phyloP scores from a whole-genome alignment of 1,140 invertebrate species.

The Achroia grisella region DNA sequence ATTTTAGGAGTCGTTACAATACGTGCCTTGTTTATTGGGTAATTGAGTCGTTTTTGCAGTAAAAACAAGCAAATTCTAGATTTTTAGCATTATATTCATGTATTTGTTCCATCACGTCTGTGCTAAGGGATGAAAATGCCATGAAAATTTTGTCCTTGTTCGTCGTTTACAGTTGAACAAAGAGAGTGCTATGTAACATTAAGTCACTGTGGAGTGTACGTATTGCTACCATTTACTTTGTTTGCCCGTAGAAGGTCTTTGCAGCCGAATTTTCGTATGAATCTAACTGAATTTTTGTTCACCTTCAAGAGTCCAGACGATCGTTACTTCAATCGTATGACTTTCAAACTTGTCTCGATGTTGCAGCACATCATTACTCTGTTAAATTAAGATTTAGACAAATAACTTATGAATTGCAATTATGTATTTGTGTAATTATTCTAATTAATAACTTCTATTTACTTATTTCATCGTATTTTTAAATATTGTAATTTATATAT shows the following conservation, averaged over 20 bases:
- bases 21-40: conserved; percentile 34
- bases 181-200: conserved; percentile 40
- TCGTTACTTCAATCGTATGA: conserved; percentile 24
- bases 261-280: conserved; percentile 33
- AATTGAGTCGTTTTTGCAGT: conserved; percentile 43
- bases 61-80: conserved; percentile 28
- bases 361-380: conserved; percentile 11
- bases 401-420: background rate
- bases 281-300: conserved; percentile 37
- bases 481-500: too few relatives aligned
- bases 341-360: conserved; percentile 30
- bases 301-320: conserved; percentile 46
- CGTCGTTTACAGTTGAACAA: conserved; percentile 39
- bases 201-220: conserved; percentile 38
- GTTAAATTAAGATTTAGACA: conserved; percentile 2
- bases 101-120: conserved; percentile 64
- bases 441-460: too few relatives aligned
- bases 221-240: conserved; percentile 40
- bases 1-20: conserved; percentile 41
- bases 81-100: conserved; percentile 67
- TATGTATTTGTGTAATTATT: too few relatives aligned
- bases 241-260: conserved; percentile 29
- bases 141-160: conserved; percentile 55
- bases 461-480: too few relatives aligned
- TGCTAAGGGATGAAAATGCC: conserved; percentile 62